Evolutionary conservation across 2,113 vertebrate species (phyloP).

Genomic region (Meriones unguiculatus): DNA sequence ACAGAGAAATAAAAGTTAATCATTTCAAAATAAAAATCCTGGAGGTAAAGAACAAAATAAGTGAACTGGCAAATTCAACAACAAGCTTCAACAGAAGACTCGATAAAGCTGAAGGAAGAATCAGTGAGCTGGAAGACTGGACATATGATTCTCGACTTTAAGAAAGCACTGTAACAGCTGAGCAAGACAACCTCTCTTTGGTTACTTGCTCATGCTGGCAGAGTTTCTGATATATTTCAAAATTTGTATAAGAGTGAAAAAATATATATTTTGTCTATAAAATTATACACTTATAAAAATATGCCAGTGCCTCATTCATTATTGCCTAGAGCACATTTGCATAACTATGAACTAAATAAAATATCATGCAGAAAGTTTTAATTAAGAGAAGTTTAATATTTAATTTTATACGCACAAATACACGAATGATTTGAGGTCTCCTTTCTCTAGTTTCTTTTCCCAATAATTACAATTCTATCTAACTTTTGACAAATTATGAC

Average conservation of each 20-base stretch:
- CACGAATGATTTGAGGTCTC: neutral
- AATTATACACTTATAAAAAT: neutral
- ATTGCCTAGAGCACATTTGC: neutral
- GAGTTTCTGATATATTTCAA: slow-evolving; percentile 57
- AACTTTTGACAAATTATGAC: neutral
- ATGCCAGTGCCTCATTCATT: neutral
- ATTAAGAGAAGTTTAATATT: slow-evolving; percentile 7
- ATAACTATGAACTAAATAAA: slow-evolving; percentile 52
- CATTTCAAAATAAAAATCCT: slow-evolving; percentile 60
- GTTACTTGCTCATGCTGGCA: neutral
- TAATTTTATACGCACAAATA: neutral
- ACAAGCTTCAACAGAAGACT: slow-evolving; percentile 39
- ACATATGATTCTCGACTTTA: slow-evolving; percentile 39
- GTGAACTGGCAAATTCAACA: slow-evolving; percentile 48
- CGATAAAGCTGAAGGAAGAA: slow-evolving; percentile 50
- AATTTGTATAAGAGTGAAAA: neutral
- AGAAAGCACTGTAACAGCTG: neutral
- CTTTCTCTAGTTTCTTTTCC: slow-evolving; percentile 48
- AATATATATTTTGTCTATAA: slow-evolving; percentile 45
- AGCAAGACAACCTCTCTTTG: neutral
- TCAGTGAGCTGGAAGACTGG: slow-evolving; percentile 37
- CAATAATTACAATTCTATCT: neutral
- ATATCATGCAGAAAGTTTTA: slow-evolving; percentile 16
- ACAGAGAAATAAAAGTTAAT: slow-evolving; percentile 60
- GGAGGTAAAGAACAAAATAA: slow-evolving; percentile 51